Evolutionary conservation across 2,888 invertebrate genomes (phyloP).

Genomic region (Dynastes tityus): DNA sequence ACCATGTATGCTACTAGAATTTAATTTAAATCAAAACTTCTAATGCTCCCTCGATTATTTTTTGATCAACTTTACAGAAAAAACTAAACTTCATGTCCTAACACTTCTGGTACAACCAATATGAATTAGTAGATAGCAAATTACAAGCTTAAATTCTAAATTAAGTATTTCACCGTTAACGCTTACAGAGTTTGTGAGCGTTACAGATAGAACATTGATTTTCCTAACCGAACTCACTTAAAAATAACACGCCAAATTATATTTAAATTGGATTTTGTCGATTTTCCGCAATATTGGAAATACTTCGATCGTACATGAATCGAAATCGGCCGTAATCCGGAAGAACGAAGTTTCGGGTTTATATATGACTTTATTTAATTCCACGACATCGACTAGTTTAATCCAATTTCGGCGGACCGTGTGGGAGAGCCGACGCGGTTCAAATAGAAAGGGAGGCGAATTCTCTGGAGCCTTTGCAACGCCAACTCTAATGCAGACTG

Average conservation of each 20-base stretch:
- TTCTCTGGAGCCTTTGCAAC: conserved; percentile 57
- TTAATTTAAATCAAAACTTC: too few species aligned
- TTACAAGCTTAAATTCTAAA: too few species aligned
- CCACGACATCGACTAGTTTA: conserved; percentile 64
- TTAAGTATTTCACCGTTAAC: too few species aligned
- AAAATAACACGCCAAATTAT: background rate
- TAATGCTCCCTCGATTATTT: too few species aligned
- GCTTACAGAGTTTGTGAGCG: too few species aligned
- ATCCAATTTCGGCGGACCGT: conserved; percentile 63
- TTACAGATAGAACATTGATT: background rate
- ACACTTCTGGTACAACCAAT: too few species aligned
- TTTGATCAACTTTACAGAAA: too few species aligned
- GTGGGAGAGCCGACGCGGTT: conserved; percentile 60
- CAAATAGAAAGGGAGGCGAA: conserved; percentile 58
- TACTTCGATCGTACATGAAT: background rate
- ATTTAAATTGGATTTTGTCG: conserved; percentile 19
- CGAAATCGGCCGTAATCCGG: conserved; percentile 32
- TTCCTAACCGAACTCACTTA: background rate
- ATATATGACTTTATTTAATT: conserved; percentile 61
- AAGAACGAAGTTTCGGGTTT: conserved; percentile 55
- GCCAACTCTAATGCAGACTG: conserved; percentile 58
- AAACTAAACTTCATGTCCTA: too few species aligned
- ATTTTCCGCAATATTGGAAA: background rate
- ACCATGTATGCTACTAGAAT: too few species aligned
- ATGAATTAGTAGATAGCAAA: too few species aligned